phyloP scores from a whole-genome alignment of 2,888 invertebrate genomes.

The Bibio marci region DNA sequence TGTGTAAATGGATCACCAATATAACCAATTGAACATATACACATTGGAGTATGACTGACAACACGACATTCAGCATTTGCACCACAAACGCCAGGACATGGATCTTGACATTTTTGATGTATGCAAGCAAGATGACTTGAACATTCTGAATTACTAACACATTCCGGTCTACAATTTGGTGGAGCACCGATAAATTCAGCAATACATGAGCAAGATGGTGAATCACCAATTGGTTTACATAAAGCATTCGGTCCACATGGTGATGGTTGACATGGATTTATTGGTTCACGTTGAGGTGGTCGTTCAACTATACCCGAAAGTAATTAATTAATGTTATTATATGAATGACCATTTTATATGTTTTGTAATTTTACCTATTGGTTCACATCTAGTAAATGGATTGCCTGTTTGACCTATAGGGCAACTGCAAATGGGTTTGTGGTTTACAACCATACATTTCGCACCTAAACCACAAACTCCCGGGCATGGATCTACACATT shows the following conservation, averaged over 20 bases:
- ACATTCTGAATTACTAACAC: conserved; percentile 58
- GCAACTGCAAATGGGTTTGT: conserved; percentile 41
- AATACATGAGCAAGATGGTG: conserved; percentile 42
- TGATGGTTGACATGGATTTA: conserved; percentile 41
- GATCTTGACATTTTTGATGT: conserved; percentile 59
- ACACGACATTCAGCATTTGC: conserved; percentile 55
- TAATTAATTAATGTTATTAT: not conserved
- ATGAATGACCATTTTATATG: not conserved
- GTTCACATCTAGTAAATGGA: conserved; percentile 28
- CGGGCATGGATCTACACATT: conserved; percentile 41
- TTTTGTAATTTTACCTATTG: conserved; percentile 12
- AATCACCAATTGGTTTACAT: conserved; percentile 46
- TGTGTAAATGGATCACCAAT: conserved; percentile 66
- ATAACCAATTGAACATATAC: conserved; percentile 41
- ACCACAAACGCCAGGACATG: conserved; percentile 68
- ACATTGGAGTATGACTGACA: conserved; percentile 53
- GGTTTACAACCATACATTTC: conserved; percentile 36
- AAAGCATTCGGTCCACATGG: conserved; percentile 48
- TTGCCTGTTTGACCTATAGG: conserved; percentile 38
- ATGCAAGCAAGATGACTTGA: conserved; percentile 46
- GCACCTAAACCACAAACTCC: conserved; percentile 42
- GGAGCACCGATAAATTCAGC: conserved; percentile 47
- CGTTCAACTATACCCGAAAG: conserved; percentile 13
- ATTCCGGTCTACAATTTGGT: conserved; percentile 65
- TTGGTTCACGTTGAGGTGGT: conserved; percentile 17